Evolutionary conservation across 2,797 vertebrate species (phyloP).

Genomic region (Natrix natrix): DNA sequence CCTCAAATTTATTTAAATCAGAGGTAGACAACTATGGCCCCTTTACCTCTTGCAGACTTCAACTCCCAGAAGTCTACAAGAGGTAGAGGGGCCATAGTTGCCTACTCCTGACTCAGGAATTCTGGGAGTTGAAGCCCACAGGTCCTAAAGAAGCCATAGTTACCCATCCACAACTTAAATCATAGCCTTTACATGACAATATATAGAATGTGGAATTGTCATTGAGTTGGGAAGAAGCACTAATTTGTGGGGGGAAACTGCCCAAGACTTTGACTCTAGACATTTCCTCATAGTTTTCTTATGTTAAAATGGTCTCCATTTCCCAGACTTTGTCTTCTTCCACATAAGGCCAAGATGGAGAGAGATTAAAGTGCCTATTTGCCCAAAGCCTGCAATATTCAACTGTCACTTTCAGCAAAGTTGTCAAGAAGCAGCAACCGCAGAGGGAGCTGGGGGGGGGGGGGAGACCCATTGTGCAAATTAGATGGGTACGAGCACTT

Average conservation of each 20-base stretch:
- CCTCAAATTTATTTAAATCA: background rate
- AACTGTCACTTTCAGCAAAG: constrained; percentile 7
- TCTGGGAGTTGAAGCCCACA: background rate
- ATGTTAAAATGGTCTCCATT: background rate
- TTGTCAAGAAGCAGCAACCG: constrained; percentile 20
- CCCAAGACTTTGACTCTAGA: background rate
- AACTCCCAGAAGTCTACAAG: background rate
- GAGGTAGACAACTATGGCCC: background rate
- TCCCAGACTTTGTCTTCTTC: background rate
- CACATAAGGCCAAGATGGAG: constrained; percentile 16
- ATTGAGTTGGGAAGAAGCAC: background rate
- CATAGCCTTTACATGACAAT: background rate
- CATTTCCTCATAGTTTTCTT: background rate
- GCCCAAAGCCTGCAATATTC: constrained; percentile 18
- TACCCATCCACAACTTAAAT: background rate
- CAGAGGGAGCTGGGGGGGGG: background rate
- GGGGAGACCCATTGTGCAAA: background rate
- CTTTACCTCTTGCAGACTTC: background rate
- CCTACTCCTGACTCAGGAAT: background rate
- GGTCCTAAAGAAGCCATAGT: background rate
- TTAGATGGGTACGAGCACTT: constrained; percentile 37
- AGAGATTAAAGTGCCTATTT: constrained; percentile 13
- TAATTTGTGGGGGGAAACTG: background rate
- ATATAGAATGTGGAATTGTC: background rate
- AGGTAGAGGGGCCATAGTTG: too few species aligned